These are phyloP conservation scores for Accipiter virgatus DNA, from an alignment of 2,113 vertebrate genomes.

Conservation along the genomic window DNA sequence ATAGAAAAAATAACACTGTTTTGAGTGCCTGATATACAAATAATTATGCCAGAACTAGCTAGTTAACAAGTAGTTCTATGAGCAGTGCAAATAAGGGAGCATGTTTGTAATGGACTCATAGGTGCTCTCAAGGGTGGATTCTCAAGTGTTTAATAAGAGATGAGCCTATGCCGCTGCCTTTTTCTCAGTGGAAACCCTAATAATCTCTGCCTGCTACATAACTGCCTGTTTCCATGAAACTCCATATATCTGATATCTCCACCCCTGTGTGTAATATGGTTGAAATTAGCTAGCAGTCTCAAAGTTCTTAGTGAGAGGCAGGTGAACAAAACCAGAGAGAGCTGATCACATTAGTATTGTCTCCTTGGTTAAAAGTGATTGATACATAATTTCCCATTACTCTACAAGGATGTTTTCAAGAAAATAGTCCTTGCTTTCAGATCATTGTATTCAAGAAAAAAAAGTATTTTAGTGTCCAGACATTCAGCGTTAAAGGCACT, in stretches of 20 bases:
- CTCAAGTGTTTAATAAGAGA: conserved; percentile 60
- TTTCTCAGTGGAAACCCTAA: conserved; percentile 54
- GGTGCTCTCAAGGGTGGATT: conserved; percentile 28
- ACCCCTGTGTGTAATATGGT: neutral
- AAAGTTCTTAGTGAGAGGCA: neutral
- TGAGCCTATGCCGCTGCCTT: neutral
- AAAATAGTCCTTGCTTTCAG: neutral
- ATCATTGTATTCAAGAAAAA: neutral
- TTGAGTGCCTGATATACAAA: neutral
- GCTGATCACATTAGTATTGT: neutral
- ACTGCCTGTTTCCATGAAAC: neutral
- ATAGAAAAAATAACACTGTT: neutral
- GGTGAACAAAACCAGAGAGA: neutral
- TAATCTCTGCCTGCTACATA: conserved; percentile 17
- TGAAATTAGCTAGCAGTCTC: neutral
- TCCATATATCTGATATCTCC: neutral
- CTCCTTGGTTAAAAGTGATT: neutral
- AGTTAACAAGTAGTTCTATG: neutral
- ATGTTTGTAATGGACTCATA: conserved; percentile 19
- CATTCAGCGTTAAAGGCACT: neutral
- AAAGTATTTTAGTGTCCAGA: neutral
- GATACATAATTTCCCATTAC: neutral
- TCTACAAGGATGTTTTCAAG: neutral
- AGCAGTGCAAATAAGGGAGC: conserved; percentile 19
- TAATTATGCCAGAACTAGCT: neutral